Evolutionary conservation across 2,888 invertebrate species (phyloP).

Genomic region (Toxonevra muliebris): DNA sequence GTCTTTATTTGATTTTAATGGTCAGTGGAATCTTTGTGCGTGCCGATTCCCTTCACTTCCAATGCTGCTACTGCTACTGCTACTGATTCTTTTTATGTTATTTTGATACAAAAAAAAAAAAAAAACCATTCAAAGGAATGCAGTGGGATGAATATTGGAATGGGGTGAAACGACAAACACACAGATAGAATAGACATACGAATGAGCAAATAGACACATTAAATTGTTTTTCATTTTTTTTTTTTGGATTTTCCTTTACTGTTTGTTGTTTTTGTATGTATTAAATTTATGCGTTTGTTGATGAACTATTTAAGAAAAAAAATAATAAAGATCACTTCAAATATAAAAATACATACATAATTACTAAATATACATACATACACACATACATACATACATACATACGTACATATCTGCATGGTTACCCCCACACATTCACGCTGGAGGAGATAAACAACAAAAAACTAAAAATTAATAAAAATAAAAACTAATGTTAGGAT

Average conservation of each 20-base stretch:
- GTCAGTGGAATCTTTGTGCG: constrained; percentile 21
- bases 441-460: not conserved
- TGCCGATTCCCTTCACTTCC: not conserved
- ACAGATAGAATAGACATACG: no score
- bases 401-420: not conserved
- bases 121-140: no score
- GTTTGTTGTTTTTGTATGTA: not conserved
- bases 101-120: no score
- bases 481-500: constrained; percentile 10
- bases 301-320: constrained; percentile 11
- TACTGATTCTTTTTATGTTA: no score
- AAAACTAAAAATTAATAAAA: constrained; percentile 6
- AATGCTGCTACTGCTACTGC: no score
- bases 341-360: not conserved
- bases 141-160: no score
- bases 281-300: constrained; percentile 9
- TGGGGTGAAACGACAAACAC: no score
- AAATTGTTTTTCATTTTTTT: not conserved
- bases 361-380: not conserved
- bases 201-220: no score
- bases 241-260: not conserved
- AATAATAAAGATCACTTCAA: not conserved
- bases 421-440: no score
- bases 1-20: constrained; percentile 26
- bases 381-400: not conserved